Evolutionary conservation across 2,888 invertebrate genomes (phyloP).

Genomic region (Drosophila rubida): DNA sequence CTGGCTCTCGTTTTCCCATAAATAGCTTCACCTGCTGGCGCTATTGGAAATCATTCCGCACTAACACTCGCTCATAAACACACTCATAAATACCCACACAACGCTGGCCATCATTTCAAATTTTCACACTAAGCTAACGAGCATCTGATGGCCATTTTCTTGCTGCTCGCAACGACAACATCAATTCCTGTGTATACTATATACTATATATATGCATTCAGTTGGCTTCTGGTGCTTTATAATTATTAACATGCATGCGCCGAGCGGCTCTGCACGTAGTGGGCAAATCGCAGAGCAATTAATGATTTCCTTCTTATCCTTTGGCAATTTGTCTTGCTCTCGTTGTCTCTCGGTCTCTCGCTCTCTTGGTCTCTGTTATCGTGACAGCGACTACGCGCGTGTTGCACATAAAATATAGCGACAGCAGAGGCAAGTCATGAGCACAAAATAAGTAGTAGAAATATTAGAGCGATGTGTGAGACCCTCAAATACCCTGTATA

Average conservation of each 20-base stretch:
- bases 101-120: conserved; percentile 29
- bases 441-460: conserved; percentile 1
- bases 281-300: conserved; percentile 65
- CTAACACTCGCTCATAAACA: neutral
- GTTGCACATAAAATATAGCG: conserved; percentile 16
- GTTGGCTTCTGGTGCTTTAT: conserved; percentile 5
- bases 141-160: conserved; percentile 12
- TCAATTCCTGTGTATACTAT: conserved; percentile 23
- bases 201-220: neutral
- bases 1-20: conserved; percentile 19
- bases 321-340: conserved; percentile 24
- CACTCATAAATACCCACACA: neutral
- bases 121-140: conserved; percentile 28
- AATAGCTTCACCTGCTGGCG: conserved; percentile 41
- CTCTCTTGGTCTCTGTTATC: conserved; percentile 15
- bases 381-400: neutral
- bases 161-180: neutral
- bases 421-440: conserved; percentile 18
- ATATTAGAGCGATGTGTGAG: neutral
- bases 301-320: conserved; percentile 54
- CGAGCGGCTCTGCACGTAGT: conserved; percentile 51
- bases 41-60: neutral
- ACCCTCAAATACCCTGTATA: neutral
- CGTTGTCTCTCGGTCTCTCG: conserved; percentile 4
- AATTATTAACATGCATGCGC: conserved; percentile 13